Evolutionary conservation across 1,140 invertebrate genomes (phyloP), one percentile per base, ranked within the genome.

Genomic region (Drosophila sulfurigaster): DNA sequence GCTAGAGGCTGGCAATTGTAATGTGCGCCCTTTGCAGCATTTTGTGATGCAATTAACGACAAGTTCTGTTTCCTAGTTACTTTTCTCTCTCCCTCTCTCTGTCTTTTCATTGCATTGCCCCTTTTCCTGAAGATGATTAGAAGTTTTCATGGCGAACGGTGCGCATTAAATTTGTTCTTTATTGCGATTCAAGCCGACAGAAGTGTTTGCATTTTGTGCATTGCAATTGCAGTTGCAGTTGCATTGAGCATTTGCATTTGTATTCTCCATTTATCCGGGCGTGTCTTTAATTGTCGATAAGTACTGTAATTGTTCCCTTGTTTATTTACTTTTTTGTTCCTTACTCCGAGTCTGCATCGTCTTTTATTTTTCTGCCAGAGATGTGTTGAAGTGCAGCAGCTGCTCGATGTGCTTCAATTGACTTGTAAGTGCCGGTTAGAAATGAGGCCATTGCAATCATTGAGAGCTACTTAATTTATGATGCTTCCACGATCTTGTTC

Each of bases 31-130:
- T 56, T 65, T 46, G 56, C 62, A 35, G 68, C 74, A 71, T 71
- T 72, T 76, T 76, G 74, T 76, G 28, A 35, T 60, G 74, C 68
- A 76, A 76, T 76, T 76, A 76, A 76, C 67, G 56, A 76, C 56
- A 76, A 72, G 38, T 60, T 71, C 49, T 38, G 20, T 16, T 63
- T 75, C 52, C 59, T 63, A 30, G 58, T 59, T 49, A 41, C 16
- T 15, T 45, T 35, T 56, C 13, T 10, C 6, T 54, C 41, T 20
- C n/a, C 25, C 25, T 45, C 1, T 46, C 3, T n/a, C 5, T 28
- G 28, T 5, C 28, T 38, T 38, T 15, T 32, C 25, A 20, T 25
- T 51, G 41, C 48, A 56, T 5, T 35, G 30, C 51, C 49, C n/a
- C 30, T 11, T 16, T 25, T 6, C 1, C n/a, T 5, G 46, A 54